These are phyloP conservation scores for Cotesia vestalis DNA, from an alignment of 1,140 invertebrate species.

Conservation along the genomic window DNA sequence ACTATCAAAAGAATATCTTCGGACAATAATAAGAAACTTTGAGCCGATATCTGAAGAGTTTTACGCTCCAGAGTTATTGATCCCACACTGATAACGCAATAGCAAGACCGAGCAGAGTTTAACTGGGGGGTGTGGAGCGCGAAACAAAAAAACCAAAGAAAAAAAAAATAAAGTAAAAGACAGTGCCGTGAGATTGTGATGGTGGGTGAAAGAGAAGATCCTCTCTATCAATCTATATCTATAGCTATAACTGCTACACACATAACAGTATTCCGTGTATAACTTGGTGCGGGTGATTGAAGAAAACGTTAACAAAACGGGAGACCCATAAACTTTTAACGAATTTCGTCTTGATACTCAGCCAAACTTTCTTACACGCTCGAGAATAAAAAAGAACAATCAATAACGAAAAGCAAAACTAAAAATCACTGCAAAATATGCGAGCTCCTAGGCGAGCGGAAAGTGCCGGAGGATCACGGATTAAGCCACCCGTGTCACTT, in stretches of 20 bases:
- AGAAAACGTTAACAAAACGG: conserved; percentile 5
- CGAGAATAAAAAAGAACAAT: background rate
- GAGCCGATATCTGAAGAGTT: too few species aligned
- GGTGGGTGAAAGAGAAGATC: background rate
- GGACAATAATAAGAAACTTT: too few species aligned
- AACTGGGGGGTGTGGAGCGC: background rate
- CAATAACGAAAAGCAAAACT: too few species aligned
- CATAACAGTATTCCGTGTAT: too few species aligned
- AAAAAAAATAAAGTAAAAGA: conserved; percentile 26
- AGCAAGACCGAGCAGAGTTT: background rate
- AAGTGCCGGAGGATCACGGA: conserved; percentile 53
- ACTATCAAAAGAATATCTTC: too few species aligned
- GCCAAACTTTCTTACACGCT: background rate
- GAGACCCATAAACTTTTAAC: conserved; percentile 14
- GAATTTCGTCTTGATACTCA: conserved; percentile 12
- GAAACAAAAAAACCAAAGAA: conserved; percentile 17
- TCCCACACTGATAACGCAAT: background rate
- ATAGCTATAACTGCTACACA: background rate
- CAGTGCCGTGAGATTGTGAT: conserved; percentile 15
- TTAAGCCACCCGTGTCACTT: conserved; percentile 61
- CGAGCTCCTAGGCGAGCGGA: conserved; percentile 61
- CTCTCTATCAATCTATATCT: too few species aligned
- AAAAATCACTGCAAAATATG: conserved; percentile 64
- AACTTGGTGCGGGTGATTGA: background rate
- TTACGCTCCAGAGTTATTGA: too few species aligned